These are phyloP conservation scores for Mormyrus lacerda DNA, from an alignment of 2,113 vertebrate species.

Conservation along the genomic window DNA sequence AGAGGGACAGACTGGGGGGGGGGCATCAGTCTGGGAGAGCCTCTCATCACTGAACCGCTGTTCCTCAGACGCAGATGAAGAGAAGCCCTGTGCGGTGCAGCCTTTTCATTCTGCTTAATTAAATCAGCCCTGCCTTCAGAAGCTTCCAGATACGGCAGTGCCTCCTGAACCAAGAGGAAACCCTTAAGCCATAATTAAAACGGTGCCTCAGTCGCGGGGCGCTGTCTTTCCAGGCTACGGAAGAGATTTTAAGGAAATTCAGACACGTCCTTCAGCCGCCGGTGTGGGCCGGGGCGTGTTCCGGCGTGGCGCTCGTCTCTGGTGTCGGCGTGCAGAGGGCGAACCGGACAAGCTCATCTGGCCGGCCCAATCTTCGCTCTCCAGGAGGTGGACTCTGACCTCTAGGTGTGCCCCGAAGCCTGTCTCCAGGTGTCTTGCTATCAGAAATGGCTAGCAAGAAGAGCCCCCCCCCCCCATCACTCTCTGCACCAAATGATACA, in stretches of 20 bases:
- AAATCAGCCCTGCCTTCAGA: conserved; percentile 23
- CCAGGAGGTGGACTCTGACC: neutral
- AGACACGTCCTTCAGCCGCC: neutral
- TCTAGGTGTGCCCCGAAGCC: neutral
- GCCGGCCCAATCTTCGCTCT: neutral
- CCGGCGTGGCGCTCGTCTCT: neutral
- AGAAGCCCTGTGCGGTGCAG: neutral
- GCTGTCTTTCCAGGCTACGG: conserved; percentile 8
- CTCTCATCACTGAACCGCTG: neutral
- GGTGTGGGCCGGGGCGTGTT: neutral
- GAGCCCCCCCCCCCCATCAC: conserved; percentile 37
- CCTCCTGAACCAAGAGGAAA: conserved; percentile 8
- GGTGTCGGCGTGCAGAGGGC: neutral
- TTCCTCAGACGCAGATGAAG: conserved; percentile 10
- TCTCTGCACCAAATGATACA: conserved; percentile 50
- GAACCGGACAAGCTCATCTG: neutral
- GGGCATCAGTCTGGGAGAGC: neutral
- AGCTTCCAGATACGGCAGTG: neutral
- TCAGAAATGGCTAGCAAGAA: conserved; percentile 44
- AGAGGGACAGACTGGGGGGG: conserved; percentile 1
- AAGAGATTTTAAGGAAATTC: neutral
- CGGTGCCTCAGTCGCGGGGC: neutral
- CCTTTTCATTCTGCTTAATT: conserved; percentile 17
- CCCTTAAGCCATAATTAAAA: conserved; percentile 24
- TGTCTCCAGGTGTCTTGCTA: neutral